Conservation (phyloP, 92 coral and sea anemone species). For the Galaxea fascicularis region DNA sequence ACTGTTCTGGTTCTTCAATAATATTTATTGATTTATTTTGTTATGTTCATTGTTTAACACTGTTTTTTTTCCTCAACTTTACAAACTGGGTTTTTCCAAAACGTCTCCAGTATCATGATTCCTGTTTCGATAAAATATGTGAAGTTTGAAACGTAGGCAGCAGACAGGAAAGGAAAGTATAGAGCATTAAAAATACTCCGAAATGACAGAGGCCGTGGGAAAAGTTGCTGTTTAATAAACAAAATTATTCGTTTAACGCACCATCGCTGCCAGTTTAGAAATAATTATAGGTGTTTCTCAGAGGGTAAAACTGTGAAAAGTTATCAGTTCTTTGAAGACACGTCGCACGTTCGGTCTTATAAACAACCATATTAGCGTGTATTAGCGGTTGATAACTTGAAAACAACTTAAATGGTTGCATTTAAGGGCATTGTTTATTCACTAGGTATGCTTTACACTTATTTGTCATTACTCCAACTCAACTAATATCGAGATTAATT, state of each 20-base stretch:
- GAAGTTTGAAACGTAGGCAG: neutral
- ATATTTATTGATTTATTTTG: neutral
- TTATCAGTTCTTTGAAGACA: neutral
- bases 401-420: neutral
- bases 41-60: neutral
- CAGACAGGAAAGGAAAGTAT: too few relatives aligned
- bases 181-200: neutral
- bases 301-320: too few relatives aligned
- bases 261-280: neutral
- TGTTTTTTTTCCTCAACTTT: neutral
- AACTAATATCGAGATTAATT: neutral
- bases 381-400: neutral
- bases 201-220: constrained; percentile 37
- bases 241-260: constrained; percentile 36
- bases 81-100: neutral
- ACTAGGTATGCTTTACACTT: constrained; percentile 8
- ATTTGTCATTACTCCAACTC: constrained; percentile 12
- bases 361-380: neutral
- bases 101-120: neutral
- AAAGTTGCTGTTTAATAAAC: constrained; percentile 56
- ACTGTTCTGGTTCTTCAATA: neutral
- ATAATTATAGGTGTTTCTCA: neutral
- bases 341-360: neutral
- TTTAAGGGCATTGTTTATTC: constrained; percentile 21
- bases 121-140: neutral